Conservation (phyloP, 2,113 vertebrate genomes). For the Lampris megalopsis region DNA sequence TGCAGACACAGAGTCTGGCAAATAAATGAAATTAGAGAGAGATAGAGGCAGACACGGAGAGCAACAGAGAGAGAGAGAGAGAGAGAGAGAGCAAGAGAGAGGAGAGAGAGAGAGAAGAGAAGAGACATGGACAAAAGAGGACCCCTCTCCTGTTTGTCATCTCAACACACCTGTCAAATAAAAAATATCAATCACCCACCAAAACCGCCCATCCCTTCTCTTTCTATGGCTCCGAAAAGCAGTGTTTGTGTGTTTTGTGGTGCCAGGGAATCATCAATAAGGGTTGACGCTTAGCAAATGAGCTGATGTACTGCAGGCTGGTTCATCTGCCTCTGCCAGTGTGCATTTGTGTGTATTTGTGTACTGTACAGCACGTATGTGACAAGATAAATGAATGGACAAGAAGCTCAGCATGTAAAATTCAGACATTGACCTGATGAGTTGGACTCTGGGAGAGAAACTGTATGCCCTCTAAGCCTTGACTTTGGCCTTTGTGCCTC, state of each 20-base stretch:
- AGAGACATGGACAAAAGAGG: constrained; percentile 7
- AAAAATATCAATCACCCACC: constrained; percentile 74
- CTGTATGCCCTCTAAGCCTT: constrained; percentile 2
- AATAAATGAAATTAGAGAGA: constrained; percentile 4
- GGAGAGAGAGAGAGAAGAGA: neutral
- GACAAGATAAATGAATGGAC: neutral
- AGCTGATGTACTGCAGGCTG: constrained; percentile 12
- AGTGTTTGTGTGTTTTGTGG: constrained; percentile 63
- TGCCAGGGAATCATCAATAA: constrained; percentile 71
- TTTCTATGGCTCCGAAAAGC: constrained; percentile 39
- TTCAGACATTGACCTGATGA: neutral
- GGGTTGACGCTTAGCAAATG: constrained; percentile 50
- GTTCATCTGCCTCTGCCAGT: too few species aligned
- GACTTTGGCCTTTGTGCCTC: constrained; percentile 32
- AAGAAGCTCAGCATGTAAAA: neutral
- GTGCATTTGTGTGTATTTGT: too few species aligned
- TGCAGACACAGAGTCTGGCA: constrained; percentile 12
- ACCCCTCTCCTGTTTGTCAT: constrained; percentile 61
- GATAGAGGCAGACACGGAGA: constrained; percentile 38
- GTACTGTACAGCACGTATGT: too few species aligned
- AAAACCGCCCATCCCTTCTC: constrained; percentile 61
- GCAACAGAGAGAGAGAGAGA: constrained; percentile 28
- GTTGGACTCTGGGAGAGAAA: constrained; percentile 3
- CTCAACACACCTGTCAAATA: constrained; percentile 68
- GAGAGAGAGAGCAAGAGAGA: constrained; percentile 51